A percentile compares a stretch with the other conserved stretches of the same genome.
These are phyloP conservation scores for Sparidentex hasta DNA, from an alignment of 2,797 vertebrate species.

Conservation along the genomic window DNA sequence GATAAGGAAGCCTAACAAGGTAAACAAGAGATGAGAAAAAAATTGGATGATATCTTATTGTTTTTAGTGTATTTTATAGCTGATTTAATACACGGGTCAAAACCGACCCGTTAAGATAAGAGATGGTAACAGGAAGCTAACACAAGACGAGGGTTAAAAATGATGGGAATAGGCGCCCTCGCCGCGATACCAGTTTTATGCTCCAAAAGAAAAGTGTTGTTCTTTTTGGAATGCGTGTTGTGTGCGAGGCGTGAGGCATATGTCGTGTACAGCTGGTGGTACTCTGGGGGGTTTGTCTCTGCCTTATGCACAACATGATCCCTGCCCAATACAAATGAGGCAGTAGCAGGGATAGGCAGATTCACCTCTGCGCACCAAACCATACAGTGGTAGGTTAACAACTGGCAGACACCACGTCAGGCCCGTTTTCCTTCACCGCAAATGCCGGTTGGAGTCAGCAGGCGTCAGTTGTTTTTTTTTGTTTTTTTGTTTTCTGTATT, in stretches of 20 bases:
- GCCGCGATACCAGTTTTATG: constrained; percentile 11
- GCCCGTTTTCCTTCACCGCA: constrained; percentile 19
- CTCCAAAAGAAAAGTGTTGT: constrained; percentile 27
- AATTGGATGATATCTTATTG: no score
- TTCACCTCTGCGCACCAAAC: constrained; percentile 49
- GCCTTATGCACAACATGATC: constrained; percentile 68
- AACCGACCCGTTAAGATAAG: no score
- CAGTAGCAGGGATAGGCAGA: constrained; percentile 66
- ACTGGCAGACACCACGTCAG: constrained; percentile 30
- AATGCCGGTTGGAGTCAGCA: constrained; percentile 1
- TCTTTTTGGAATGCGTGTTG: constrained; percentile 45
- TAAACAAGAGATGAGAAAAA: no score
- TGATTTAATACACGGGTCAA: no score
- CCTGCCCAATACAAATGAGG: constrained; percentile 75
- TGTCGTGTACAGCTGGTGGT: constrained; percentile 74
- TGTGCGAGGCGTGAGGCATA: constrained; percentile 58
- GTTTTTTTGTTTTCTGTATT: constrained; percentile 13
- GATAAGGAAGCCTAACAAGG: no score
- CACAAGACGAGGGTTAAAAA: no score
- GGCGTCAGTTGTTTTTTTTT: constrained; percentile 25
- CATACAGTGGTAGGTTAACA: constrained; percentile 30
- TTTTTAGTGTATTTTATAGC: no score
- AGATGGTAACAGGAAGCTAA: no score
- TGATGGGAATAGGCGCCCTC: constrained; percentile 19
- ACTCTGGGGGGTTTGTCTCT: constrained; percentile 67